Evolutionary conservation across 2,888 invertebrate genomes (phyloP).

Genomic region (Phyto melanocephala): DNA sequence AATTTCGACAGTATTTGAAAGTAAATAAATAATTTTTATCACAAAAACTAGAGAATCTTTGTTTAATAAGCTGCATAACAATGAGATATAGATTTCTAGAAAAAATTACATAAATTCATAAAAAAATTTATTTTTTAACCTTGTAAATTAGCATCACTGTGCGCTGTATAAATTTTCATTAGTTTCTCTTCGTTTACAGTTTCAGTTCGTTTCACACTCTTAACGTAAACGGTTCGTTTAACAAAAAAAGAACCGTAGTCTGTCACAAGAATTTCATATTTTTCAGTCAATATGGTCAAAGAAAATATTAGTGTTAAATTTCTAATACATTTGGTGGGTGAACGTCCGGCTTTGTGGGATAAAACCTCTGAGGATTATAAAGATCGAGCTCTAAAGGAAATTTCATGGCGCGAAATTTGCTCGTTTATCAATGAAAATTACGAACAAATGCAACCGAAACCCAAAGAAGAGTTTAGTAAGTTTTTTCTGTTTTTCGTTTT

Average conservation of each 20-base stretch:
- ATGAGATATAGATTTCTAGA: too few relatives aligned
- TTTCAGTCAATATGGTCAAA: constrained; percentile 5
- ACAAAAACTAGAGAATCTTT: too few relatives aligned
- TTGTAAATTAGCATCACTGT: too few relatives aligned
- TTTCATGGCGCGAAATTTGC: constrained; percentile 50
- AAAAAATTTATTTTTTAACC: too few relatives aligned
- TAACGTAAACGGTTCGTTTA: constrained; percentile 55
- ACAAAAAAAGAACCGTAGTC: not conserved
- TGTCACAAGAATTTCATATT: not conserved
- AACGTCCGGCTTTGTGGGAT: constrained; percentile 58
- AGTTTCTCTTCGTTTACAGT: constrained; percentile 31
- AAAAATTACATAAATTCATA: too few relatives aligned
- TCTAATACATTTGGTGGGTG: constrained; percentile 44
- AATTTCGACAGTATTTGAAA: too few relatives aligned
- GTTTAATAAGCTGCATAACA: too few relatives aligned
- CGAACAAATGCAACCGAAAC: constrained; percentile 6
- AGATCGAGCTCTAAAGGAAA: constrained; percentile 40
- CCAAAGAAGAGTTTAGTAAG: constrained; percentile 45
- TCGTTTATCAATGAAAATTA: constrained; percentile 40
- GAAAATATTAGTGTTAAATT: constrained; percentile 38
- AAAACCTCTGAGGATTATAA: constrained; percentile 45
- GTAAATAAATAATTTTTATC: too few relatives aligned
- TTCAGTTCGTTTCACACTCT: constrained; percentile 38
- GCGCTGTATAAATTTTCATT: not conserved
- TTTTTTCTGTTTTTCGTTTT: not conserved